Evolutionary conservation across 2,888 invertebrate species (phyloP), one percentile per base, ranked within the genome.

Genomic region (Tuberolachnus salignus): DNA sequence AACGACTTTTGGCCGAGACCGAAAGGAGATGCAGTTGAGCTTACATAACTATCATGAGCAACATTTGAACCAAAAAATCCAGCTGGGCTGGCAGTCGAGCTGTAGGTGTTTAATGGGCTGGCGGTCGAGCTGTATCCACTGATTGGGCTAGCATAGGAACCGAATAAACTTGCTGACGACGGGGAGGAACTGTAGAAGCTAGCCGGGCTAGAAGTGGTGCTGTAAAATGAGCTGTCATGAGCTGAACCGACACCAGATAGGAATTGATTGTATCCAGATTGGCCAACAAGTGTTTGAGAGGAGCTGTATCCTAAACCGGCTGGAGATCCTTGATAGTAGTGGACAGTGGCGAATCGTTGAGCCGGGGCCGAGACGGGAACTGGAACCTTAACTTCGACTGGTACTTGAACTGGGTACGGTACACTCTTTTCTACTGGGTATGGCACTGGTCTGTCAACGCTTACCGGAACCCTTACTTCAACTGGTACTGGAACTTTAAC

Each of bases 281-380:
- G 44, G 3, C 72, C 72, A 11, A n/a, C 4, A 13, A 59, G 9
- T n/a, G 26, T 61, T 57, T 70, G 70, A n/a, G 19, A 14, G 19
- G 53, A 53, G 49, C 63, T 49, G 51, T 63, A 73, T 23, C 63
- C 63, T 14, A 71, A 21, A 59, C 16, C 57, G 1, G 13, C 59
- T 3, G 71, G 71, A 13, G 42, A 42, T 42, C 64, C 64, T 53
- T 74, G 74, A 19, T 74, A 74, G 55, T 74, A 74, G 46, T 80
- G 80, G 11, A 80, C 80, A 13, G 73, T 80, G 64, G 74, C 74
- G 53, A 74, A 74, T 64, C 69, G 78, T 46, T 75, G 81, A 19
- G 69, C 69, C 14, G 93, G 93, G 82, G 92, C 91, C 61, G 91
- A 92, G 84, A 92, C 92, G 81, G 92, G 92, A 1, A 93, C 92